Percentiles rank a stretch among this genome's conserved stretches.
Conservation (phyloP, 1,140 invertebrate genomes). For the Dermatophagoides farinae region DNA sequence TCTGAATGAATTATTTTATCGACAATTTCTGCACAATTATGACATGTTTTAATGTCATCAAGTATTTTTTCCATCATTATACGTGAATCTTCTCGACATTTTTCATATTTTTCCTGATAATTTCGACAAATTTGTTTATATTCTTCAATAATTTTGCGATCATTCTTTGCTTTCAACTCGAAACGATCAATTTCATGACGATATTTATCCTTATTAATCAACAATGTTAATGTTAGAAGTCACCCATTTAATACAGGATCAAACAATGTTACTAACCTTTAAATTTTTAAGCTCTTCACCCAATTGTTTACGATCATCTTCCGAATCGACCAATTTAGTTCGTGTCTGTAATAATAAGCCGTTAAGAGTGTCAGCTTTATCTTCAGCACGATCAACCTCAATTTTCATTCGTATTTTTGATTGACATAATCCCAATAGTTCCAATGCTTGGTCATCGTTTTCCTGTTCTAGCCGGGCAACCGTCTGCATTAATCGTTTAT, state of each 20-base stretch:
- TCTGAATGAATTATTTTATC: not conserved
- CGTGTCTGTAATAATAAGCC: slow-evolving; percentile 56
- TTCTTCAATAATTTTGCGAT: slow-evolving; percentile 56
- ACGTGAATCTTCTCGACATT: slow-evolving; percentile 39
- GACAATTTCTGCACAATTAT: not conserved
- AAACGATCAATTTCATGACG: slow-evolving; percentile 51
- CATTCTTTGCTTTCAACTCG: slow-evolving; percentile 47
- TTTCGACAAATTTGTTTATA: slow-evolving; percentile 72
- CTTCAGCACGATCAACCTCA: slow-evolving; percentile 40
- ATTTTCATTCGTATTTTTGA: slow-evolving; percentile 35
- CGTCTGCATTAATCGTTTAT: slow-evolving; percentile 31
- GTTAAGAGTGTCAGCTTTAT: slow-evolving; percentile 51
- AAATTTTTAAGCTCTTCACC: slow-evolving; percentile 47
- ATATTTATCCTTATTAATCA: slow-evolving; percentile 69
- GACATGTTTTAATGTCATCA: not conserved
- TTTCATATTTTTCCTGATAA: slow-evolving; percentile 45
- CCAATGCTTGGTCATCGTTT: slow-evolving; percentile 41
- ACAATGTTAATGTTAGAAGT: slow-evolving; percentile 23
- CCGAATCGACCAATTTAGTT: slow-evolving; percentile 44
- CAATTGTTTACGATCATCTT: slow-evolving; percentile 61
- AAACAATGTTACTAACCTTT: not conserved
- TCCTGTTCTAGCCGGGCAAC: slow-evolving; percentile 38
- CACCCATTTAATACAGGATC: not conserved
- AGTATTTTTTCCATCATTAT: slow-evolving; percentile 21
- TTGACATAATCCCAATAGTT: slow-evolving; percentile 30